These are phyloP conservation scores for Drosophila bifasciata DNA, from an alignment of 1,140 invertebrate genomes.

Conservation along the genomic window DNA sequence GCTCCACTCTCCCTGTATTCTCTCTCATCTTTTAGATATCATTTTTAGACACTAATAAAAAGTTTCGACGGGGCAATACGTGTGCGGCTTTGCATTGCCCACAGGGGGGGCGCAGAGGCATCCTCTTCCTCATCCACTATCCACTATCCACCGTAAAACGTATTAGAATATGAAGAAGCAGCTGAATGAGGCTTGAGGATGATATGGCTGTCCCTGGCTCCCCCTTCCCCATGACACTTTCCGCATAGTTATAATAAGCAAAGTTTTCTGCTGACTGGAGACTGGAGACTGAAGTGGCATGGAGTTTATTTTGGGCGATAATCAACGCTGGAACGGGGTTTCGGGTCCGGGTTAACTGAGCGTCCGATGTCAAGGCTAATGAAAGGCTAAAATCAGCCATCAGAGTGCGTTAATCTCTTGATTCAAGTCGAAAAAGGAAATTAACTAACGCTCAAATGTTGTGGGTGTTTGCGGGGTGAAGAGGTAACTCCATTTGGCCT, in stretches of 20 bases:
- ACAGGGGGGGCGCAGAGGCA: neutral
- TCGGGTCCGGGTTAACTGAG: slow-evolving; percentile 35
- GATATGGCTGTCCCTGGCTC: too few relatives aligned
- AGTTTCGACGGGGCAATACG: slow-evolving; percentile 70
- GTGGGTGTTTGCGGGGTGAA: too few relatives aligned
- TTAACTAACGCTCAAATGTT: too few relatives aligned
- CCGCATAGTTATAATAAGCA: slow-evolving; percentile 78
- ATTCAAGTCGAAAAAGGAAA: slow-evolving; percentile 20
- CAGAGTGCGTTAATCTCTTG: slow-evolving; percentile 38
- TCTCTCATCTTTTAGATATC: slow-evolving; percentile 14
- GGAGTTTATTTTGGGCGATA: slow-evolving; percentile 29
- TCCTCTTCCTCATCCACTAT: neutral
- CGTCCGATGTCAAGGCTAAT: slow-evolving; percentile 72
- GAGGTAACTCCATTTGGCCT: neutral
- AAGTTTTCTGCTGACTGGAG: slow-evolving; percentile 63
- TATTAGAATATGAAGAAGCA: slow-evolving; percentile 63
- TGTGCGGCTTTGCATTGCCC: slow-evolving; percentile 53
- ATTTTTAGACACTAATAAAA: slow-evolving; percentile 74
- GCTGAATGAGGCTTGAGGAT: slow-evolving; percentile 21
- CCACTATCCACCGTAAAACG: neutral
- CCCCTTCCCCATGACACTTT: slow-evolving; percentile 54
- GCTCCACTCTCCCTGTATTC: neutral
- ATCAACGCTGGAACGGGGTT: slow-evolving; percentile 13
- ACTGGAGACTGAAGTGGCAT: neutral
- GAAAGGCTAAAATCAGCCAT: slow-evolving; percentile 61